Evolutionary conservation across 2,888 invertebrate species (phyloP), one percentile per base, ranked within the genome.

Genomic region (Caenorhabditis uteleia): DNA sequence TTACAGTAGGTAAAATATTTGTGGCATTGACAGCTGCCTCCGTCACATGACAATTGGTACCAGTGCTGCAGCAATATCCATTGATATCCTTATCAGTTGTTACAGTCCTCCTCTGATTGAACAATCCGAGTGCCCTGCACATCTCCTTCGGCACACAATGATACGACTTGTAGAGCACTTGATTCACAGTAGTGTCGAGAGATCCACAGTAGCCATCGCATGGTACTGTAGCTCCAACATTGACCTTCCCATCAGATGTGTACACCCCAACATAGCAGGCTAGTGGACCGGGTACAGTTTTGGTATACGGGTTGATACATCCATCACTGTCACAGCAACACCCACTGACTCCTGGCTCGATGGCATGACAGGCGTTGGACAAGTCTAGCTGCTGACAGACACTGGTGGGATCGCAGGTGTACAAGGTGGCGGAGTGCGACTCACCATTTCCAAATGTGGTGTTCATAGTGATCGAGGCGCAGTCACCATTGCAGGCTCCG

Each of bases 161-260:
- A 60, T 67, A 72, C 12, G 65, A 60, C 57, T 70, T 65, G 56
- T 57, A 57, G 34, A 51, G 50, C 7, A 20, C 23, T 12, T 34
- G 33, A 38, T 40, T 42, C 27, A 60, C 46, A 39, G 39, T 53
- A 16, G 68, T 61, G 38, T 64, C 45, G 7, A 69, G 45, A 8
- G 72, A 69, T 49, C 60, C 72, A 47, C 72, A 72, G 36, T 64
- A 62, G 50, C 72, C 72, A 21, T 64, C 56, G 43, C 72, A 71
- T 42, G 57, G 50, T 18, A 60, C 54, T 23, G 59, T 51, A 21
- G 59, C 66, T 54, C 70, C 56, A 39, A 42, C 49, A 23, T 64
- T 62, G 31, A 59, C 20, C 29, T 47, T 56, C 14, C 36, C 36
- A 25, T 59, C 55, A 23, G 48, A 46, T 16, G 65, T 60, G 60